Evolutionary conservation across 2,797 vertebrate genomes (phyloP), one percentile per base, ranked within the genome.

Genomic region (Pampus argenteus): DNA sequence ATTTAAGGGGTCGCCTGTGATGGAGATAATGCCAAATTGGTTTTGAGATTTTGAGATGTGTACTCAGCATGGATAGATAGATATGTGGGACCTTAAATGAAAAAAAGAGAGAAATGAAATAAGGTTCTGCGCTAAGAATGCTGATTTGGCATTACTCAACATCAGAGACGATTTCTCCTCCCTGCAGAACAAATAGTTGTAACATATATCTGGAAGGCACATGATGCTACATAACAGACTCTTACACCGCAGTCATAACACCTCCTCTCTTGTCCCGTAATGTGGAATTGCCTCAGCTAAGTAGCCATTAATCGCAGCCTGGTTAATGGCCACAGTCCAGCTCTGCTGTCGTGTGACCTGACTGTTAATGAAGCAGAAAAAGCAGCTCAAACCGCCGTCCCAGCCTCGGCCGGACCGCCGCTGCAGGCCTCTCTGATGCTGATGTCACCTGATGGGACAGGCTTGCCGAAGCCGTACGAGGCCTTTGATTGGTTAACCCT

Each of bases 1-100:
- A 93, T 89, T 89, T 82, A 88, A 87, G 79, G 83, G 85, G 80
- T 88, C 78, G 88, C 83, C 85, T 72, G 74, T 91, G 93, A 93
- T 93, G 85, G 87, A 89, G 91, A 90, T 92, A 91, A 93, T 89
- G 86, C 82, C 85, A 92, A 92, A 89, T 90, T 90, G 92, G 86
- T 86, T 88, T 86, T 82, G 86, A 91, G 86, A 87, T 90, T 86
- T 75, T 87, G 86, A 90, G 88, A 90, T 85, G 90, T 89, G 81
- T 86, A 78, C 85, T 87, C 84, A 81, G 86, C 84, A 78, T 67
- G 82, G 88, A 79, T 38, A 84, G 84, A 90, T 62, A 81, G 87
- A 86, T 87, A 83, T 75, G 79, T 79, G 80, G 78, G 66, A 49
- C 73, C 76, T 70, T 73, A 74, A 75, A 80, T 75, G 63, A 66